Evolutionary conservation across 2,113 vertebrate species (phyloP).

Genomic region (Corynorhinus townsendii): DNA sequence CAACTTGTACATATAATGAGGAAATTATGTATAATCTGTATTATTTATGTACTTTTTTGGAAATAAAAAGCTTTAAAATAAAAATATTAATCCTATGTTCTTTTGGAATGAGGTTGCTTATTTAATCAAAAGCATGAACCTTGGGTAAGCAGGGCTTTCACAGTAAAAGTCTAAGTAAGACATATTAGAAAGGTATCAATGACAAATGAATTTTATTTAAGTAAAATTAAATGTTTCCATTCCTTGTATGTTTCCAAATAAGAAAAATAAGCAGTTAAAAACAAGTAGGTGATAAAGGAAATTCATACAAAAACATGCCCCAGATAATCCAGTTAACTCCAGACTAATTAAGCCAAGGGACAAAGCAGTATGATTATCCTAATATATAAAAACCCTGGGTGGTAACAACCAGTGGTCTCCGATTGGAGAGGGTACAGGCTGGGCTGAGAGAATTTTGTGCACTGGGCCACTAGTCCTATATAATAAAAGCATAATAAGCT

Average conservation of each 20-base stretch:
- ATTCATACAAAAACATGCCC: background rate
- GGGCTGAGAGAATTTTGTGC: no score
- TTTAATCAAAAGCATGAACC: background rate
- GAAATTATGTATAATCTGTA: background rate
- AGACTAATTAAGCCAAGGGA: background rate
- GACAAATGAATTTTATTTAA: background rate
- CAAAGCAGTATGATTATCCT: background rate
- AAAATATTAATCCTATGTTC: background rate
- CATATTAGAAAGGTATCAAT: background rate
- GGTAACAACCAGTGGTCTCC: no score
- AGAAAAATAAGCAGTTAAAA: background rate
- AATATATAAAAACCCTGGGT: no score
- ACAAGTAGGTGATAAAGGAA: background rate
- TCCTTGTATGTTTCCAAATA: background rate
- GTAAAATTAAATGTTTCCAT: background rate
- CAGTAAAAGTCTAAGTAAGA: background rate
- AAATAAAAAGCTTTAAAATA: slow-evolving; percentile 15
- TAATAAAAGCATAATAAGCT: no score
- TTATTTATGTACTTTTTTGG: background rate
- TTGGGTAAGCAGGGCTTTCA: background rate
- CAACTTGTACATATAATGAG: background rate
- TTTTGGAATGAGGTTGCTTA: background rate
- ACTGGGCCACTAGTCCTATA: no score
- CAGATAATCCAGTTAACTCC: background rate
- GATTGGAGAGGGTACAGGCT: no score